Evolutionary conservation across 1,140 invertebrate genomes (phyloP).

Genomic region (Drosophila littoralis): DNA sequence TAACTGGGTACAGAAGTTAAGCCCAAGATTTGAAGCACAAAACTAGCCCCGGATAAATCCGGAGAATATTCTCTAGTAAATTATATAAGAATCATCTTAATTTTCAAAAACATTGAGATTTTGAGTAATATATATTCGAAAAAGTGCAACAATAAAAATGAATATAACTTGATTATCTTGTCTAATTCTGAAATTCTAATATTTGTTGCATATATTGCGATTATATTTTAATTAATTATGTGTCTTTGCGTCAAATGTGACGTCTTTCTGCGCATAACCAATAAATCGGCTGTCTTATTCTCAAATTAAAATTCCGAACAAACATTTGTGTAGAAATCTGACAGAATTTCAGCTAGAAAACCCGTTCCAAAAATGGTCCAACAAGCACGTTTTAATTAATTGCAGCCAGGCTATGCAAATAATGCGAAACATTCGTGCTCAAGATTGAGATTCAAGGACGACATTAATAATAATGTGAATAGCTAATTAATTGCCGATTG

Average conservation of each 20-base stretch:
- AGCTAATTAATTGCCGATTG: slow-evolving; percentile 22
- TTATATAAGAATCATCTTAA: too few species aligned
- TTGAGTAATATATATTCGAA: neutral
- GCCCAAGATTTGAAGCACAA: too few species aligned
- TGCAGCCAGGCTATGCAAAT: slow-evolving; percentile 15
- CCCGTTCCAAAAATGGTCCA: slow-evolving; percentile 36
- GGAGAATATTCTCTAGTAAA: too few species aligned
- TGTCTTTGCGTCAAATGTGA: slow-evolving; percentile 1
- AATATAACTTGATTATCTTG: too few species aligned
- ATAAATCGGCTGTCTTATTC: slow-evolving; percentile 6
- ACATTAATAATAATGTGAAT: slow-evolving; percentile 26
- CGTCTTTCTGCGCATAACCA: slow-evolving; percentile 4
- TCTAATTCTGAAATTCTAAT: neutral
- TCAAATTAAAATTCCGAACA: slow-evolving; percentile 1
- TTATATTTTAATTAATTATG: slow-evolving; percentile 53
- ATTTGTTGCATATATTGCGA: slow-evolving; percentile 31
- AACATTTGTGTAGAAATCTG: slow-evolving; percentile 15
- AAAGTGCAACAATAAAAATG: too few species aligned
- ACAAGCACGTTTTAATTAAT: slow-evolving; percentile 29
- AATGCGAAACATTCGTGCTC: slow-evolving; percentile 21
- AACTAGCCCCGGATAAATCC: too few species aligned
- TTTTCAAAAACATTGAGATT: neutral
- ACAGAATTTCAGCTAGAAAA: slow-evolving; percentile 20
- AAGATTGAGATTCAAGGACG: slow-evolving; percentile 43
- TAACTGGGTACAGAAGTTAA: too few species aligned